A percentile compares a stretch with the other conserved stretches of the same genome.
Evolutionary conservation across 2,113 vertebrate species (phyloP).

Genomic region (Lophura nycthemera): DNA sequence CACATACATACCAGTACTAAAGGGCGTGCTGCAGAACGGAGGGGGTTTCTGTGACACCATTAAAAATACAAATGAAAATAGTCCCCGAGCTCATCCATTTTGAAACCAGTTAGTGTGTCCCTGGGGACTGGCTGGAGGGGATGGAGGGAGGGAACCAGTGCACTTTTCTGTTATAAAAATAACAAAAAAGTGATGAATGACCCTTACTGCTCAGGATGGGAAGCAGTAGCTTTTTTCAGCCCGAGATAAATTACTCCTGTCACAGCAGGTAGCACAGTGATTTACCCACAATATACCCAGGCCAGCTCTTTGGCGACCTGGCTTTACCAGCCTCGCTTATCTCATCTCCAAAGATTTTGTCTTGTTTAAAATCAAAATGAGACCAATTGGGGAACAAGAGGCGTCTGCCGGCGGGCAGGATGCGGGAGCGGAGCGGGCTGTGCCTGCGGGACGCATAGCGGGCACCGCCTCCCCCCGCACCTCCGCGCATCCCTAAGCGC

Average conservation of each 20-base stretch:
- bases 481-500: background rate
- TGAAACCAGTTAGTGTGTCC: background rate
- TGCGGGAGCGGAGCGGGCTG: background rate
- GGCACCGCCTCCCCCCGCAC: background rate
- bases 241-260: constrained; percentile 77
- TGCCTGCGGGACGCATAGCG: too few relatives aligned
- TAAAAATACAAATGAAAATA: background rate
- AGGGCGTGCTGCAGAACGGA: background rate
- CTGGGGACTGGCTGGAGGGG: background rate
- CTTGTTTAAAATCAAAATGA: background rate
- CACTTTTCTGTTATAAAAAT: constrained; percentile 70
- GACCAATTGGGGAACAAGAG: background rate
- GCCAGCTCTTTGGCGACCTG: background rate
- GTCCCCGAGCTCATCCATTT: constrained; percentile 11
- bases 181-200: constrained; percentile 77
- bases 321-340: background rate
- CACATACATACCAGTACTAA: background rate
- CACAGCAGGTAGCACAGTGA: constrained; percentile 41
- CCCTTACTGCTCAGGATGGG: constrained; percentile 54
- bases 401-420: background rate
- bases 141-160: background rate
- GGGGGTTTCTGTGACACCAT: background rate
- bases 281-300: constrained; percentile 59
- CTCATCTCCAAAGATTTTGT: constrained; percentile 20
- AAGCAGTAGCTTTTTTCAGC: constrained; percentile 62